A percentile compares a stretch with the other conserved stretches of the same genome.
Evolutionary conservation across 1,140 invertebrate genomes (phyloP).

Genomic region (Pseudachorutes palmiensis): DNA sequence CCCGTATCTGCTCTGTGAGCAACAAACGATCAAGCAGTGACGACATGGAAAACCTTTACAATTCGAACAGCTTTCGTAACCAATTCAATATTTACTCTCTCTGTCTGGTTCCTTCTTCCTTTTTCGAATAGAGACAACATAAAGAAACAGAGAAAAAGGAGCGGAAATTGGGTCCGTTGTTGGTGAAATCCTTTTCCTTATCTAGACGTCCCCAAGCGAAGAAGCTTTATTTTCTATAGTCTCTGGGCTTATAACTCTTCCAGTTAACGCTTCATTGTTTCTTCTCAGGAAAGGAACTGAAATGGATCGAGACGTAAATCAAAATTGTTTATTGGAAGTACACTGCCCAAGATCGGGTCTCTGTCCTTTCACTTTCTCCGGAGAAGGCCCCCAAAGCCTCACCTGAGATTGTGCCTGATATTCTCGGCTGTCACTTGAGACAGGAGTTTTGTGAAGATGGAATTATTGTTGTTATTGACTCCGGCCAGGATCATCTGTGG

Average conservation of each 20-base stretch:
- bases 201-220: not conserved
- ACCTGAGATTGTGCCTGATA: not conserved
- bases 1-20: not conserved
- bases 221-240: not conserved
- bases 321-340: not conserved
- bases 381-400: not conserved
- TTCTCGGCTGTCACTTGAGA: not conserved
- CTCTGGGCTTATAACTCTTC: not conserved
- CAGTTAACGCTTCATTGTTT: not conserved
- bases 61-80: not conserved
- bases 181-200: not conserved
- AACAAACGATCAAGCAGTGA: not conserved
- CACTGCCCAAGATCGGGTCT: not conserved
- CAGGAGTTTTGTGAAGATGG: not conserved
- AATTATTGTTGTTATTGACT: not conserved
- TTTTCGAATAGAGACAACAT: too few relatives aligned
- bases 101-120: not conserved
- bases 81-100: constrained; percentile 1
- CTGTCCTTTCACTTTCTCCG: not conserved
- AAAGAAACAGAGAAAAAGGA: too few relatives aligned
- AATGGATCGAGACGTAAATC: not conserved
- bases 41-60: not conserved
- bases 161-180: not conserved
- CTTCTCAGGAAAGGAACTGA: too few relatives aligned
- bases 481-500: not conserved